Evolutionary conservation across 2,113 vertebrate species (phyloP).

Genomic region (Etia nguti): DNA sequence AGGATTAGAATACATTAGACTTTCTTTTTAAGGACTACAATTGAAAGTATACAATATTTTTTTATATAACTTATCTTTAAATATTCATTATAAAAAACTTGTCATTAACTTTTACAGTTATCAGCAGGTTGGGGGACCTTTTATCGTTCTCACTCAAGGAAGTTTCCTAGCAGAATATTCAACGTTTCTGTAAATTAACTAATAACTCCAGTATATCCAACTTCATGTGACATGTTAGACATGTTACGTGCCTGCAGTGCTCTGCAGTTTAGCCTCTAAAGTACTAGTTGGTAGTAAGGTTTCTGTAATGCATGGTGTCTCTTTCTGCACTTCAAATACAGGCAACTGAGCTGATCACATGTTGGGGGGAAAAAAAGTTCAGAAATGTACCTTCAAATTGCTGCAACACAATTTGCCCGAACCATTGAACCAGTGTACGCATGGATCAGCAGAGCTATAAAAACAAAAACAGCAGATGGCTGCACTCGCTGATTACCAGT

Average conservation of each 20-base stretch:
- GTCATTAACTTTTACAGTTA: background rate
- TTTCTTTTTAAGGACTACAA: background rate
- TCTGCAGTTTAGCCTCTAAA: background rate
- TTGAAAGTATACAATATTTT: background rate
- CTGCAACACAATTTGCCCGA: background rate
- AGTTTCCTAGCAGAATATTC: background rate
- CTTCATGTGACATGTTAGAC: background rate
- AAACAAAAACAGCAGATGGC: background rate
- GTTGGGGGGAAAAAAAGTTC: rapidly evolving
- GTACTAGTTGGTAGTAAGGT: background rate
- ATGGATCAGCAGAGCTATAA: background rate
- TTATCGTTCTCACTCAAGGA: background rate
- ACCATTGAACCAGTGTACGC: background rate
- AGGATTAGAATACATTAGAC: background rate
- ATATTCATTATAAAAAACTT: background rate
- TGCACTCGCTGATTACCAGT: background rate
- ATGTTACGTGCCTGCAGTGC: background rate
- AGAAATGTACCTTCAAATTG: background rate
- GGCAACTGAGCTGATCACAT: too few species aligned
- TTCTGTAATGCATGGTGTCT: background rate
- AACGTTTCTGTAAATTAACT: background rate
- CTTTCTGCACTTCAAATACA: background rate
- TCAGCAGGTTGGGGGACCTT: background rate
- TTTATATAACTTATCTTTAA: background rate
- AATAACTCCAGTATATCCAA: background rate